Evolutionary conservation across 2,888 invertebrate genomes (phyloP), one percentile per base, ranked within the genome.

Genomic region (Pardosa pseudoannulata): DNA sequence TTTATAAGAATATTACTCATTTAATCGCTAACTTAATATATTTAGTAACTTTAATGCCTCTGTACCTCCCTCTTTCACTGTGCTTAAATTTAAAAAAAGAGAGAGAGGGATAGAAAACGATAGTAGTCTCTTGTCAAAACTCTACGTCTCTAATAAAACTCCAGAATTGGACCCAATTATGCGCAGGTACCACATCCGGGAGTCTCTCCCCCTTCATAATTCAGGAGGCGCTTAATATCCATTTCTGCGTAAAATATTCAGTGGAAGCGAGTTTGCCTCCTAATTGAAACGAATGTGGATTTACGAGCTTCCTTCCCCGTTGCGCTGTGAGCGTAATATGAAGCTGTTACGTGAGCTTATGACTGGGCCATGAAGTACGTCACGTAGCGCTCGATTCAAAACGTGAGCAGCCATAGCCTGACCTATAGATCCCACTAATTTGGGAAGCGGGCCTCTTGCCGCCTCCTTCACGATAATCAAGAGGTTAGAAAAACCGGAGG

Each of bases 231-330:
- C 76, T 65, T 65, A 65, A 75, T 65, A 67, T 41, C 50, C 82
- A 67, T 76, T 72, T 76, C 70, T 64, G 70, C 71, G 39, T 83
- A 72, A 83, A 83, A 83, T 83, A 83, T 83, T 83, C 82, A 78
- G 64, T 70, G 65, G 70, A 71, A 65, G 65, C 67, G 23, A 71
- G 70, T 31, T 71, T 36, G 29, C 36, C 19, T n/a, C 65, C 46
- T 83, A 83, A 83, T 83, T 83, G 82, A 83, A 83, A 83, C 82
- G 82, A 83, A 83, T 83, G 62, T 28, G 82, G 71, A 83, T 83
- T 83, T 83, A 83, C 64, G 70, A 71, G 67, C 39, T 23, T 19
- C 36, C 41, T 39, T 64, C 56, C 50, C 32, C 65, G 50, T 64
- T 16, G 64, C 72, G 71, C 36, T 39, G 36, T 32, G 23, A 11